Conservation (phyloP, 2,888 invertebrate species). For the Sylvicola cinctus region DNA sequence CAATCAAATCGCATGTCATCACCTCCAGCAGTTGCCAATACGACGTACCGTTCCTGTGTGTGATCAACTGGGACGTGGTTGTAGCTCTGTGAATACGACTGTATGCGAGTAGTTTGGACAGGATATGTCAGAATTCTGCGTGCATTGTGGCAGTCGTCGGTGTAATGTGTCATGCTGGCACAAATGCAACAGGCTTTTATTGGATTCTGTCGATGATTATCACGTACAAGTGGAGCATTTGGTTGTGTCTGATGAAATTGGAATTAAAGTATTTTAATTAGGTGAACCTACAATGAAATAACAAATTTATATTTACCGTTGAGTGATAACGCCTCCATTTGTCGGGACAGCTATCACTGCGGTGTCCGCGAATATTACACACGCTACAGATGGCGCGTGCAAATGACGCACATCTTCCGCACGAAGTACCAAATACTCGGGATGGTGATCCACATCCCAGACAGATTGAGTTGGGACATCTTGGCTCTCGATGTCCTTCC, state of each 20-base stretch:
- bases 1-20: too few species aligned
- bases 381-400: slow-evolving; percentile 29
- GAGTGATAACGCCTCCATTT: slow-evolving; percentile 55
- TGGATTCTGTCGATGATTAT: slow-evolving; percentile 10
- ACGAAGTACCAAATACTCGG: slow-evolving; percentile 33
- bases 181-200: slow-evolving; percentile 35
- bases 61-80: too few species aligned
- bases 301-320: slow-evolving; percentile 30
- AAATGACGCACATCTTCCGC: slow-evolving; percentile 33
- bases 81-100: slow-evolving; percentile 16
- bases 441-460: slow-evolving; percentile 48
- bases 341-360: slow-evolving; percentile 41
- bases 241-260: slow-evolving; percentile 1
- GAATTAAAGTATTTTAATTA: too few species aligned
- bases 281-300: slow-evolving; percentile 2
- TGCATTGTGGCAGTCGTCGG: slow-evolving; percentile 18
- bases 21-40: too few species aligned
- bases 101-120: slow-evolving; percentile 11
- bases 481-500: slow-evolving; percentile 38
- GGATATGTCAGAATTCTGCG: slow-evolving; percentile 19
- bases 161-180: slow-evolving; percentile 30
- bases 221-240: background rate
- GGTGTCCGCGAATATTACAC: slow-evolving; percentile 43
- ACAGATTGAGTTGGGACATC: slow-evolving; percentile 49
- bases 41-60: too few species aligned